Evolutionary conservation across 2,888 invertebrate genomes (phyloP), one percentile per base, ranked within the genome.

Genomic region (Chymomyza procnemis): DNA sequence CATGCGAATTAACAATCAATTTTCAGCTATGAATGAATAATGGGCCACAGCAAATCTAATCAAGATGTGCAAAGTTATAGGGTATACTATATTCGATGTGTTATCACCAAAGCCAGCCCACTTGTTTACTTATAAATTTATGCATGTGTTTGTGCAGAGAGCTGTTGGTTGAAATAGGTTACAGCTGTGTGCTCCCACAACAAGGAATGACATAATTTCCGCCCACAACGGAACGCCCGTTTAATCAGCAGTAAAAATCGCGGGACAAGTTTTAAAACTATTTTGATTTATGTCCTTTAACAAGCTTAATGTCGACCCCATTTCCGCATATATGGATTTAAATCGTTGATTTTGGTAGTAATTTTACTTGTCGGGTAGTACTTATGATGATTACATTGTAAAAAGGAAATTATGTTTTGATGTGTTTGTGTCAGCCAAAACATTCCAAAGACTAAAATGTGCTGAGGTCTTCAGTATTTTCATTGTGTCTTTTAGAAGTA

Each of bases 221-320:
- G 12, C 9, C 48, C 18, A 18, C 16, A 50, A 16, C 8, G 48
- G 4, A 18, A 50, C 16, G 48, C 48, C 48, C 48, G 48, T 18
- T 18, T 18, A 50, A 18, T 18, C 48, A 16, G 48, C 18, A 16
- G 18, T 50, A 16, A 18, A 18, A 18, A 50, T 50, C 48, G 48
- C 48, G 16, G 48, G n/a, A 50, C 48, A 14, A 48, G 9, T 50
- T 18, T 18, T 8, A 50, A 50, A 50, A 18, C 16, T 41, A n/a
- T 18, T 47, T 47, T 47, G 47, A 47, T 47, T 47, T 14, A 47
- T 47, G 47, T 14, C 16, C 16, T 6, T 26, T 26, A 26, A 26
- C 26, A 30, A 58, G 59, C 50, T 63, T 57, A 71, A 71, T 71
- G 67, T 73, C 71, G 67, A 67, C 68, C 71, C 71, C 69, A 71